Evolutionary conservation across 30 jellyfish, hydroid and myxozoan genomes (phyloP), one percentile per base, ranked within the genome.

Genomic region (Chrysaora quinquecirrha): DNA sequence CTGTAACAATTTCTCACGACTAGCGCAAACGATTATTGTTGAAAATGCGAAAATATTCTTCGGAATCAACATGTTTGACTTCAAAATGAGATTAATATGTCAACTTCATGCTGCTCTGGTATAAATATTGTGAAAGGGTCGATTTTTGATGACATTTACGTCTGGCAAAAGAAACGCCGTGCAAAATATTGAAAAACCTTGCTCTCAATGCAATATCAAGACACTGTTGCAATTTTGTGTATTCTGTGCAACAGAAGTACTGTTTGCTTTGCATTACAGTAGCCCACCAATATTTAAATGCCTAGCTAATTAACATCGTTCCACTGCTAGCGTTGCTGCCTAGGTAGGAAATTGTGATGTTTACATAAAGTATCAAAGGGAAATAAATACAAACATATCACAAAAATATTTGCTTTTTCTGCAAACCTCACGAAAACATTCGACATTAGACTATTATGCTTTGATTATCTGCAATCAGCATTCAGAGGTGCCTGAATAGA

Each of bases 1-100:
- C n/a, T n/a, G n/a, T n/a, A n/a, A n/a, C n/a, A n/a, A n/a, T 54
- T 76, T 76, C 87, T 56, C 87, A 76, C 87, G 78, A 62, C 29
- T 48, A 56, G 7, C 64, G 19, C 43, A 16, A 30, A 18, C 48
- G 27, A 64, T 34, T 62, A 67, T 76, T 76, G 30, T 30, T 43
- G 58, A 66, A 60, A 48, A 65, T 47, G 77, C 75, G n/a, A 47
- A 80, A 30, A 29, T 52, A 52, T 52, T 52, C 68, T 20, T 52
- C 68, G 27, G 68, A 43, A 67, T 65, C 27, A n/a, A 27, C 43
- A 65, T 64, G 66, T 64, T 80, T 80, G 90, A 78, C 76, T 63
- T 27, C 30, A 58, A 30, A 49, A 69, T 65, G 38, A 71, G 82
- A 65, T 50, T 48, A 80, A 16, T 56, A 12, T 80, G 90, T 80